Evolutionary conservation across 2,888 invertebrate genomes (phyloP), one percentile per base, ranked within the genome.

Genomic region (Amblyjoppa proteus): DNA sequence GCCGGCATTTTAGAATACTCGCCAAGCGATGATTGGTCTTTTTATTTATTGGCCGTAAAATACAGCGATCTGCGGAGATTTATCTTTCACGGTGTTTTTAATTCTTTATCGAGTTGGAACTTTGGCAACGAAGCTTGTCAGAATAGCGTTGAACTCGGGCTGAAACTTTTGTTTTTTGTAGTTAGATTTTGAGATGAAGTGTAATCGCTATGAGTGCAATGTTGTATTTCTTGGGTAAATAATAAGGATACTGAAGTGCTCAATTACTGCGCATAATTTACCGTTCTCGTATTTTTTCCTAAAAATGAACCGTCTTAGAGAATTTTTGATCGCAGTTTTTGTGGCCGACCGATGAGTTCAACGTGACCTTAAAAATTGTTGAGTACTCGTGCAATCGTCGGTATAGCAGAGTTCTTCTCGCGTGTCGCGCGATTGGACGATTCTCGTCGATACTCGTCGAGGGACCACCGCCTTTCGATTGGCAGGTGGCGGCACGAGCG

Each of bases 1-100:
- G 76, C 80, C 84, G 84, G 84, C 80, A 76, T 81, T 84, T 84
- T 58, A 34, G 80, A 49, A 53, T 41, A 49, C 64, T 71, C 58
- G 80, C 41, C 9, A 64, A 79, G 74, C 75, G 75, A 71, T 75
- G n/a, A 51, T 58, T 71, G 66, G 71, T 81, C 6, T 74, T 69
- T 28, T 25, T 68, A 38, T 41, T 53, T 34, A 69, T 61, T 25
- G 20, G 31, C 20, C 25, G 28, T 53, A 28, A 53, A 34, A 25
- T 11, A 56, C 11, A 70, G 25, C 28, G 49, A 9, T 41, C 25
- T 70, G 6, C 3, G 31, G 31, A 70, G 2, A n/a, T 51, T 51
- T 20, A 6, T 51, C 5, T 28, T 53, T 51, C n/a, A 9, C 28
- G 1, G 16, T 7, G 41, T 38, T 7, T 66, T 41, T 66, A 9